Percentiles rank a stretch among this genome's conserved stretches.
These are phyloP conservation scores for Mustela lutreola DNA, from an alignment of 2,113 vertebrate genomes.

Conservation along the genomic window DNA sequence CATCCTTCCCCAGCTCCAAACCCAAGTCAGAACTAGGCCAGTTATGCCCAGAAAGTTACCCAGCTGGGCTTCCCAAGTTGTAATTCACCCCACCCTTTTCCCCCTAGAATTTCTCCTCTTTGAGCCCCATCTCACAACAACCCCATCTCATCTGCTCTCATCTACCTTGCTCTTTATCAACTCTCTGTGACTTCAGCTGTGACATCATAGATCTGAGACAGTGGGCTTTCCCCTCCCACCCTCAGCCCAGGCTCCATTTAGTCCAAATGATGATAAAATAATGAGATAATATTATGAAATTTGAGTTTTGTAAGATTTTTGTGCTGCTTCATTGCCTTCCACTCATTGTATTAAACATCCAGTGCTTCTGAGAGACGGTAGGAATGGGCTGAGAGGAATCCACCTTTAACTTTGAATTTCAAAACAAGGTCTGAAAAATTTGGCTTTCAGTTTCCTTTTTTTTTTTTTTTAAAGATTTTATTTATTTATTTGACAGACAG, in stretches of 20 bases:
- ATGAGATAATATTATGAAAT: neutral
- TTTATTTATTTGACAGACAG: no score
- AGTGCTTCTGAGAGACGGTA: neutral
- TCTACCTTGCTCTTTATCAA: neutral
- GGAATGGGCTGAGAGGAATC: neutral
- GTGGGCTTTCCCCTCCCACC: neutral
- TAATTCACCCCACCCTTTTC: neutral
- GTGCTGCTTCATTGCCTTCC: neutral
- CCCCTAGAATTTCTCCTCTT: neutral
- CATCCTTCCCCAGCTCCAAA: neutral
- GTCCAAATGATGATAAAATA: neutral
- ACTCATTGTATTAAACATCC: neutral
- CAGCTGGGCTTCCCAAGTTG: neutral
- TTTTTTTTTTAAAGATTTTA: neutral
- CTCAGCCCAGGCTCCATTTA: neutral
- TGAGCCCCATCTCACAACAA: neutral
- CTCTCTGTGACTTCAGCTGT: constrained; percentile 75
- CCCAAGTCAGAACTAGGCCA: neutral
- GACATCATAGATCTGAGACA: constrained; percentile 66
- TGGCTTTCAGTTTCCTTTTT: neutral
- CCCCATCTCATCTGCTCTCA: neutral
- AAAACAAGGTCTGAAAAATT: constrained; percentile 1
- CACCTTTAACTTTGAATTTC: constrained; percentile 35
- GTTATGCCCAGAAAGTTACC: constrained; percentile 34
- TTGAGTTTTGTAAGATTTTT: constrained; percentile 22